Evolutionary conservation across 2,888 invertebrate genomes (phyloP).

Genomic region (Drosophila pegasa): DNA sequence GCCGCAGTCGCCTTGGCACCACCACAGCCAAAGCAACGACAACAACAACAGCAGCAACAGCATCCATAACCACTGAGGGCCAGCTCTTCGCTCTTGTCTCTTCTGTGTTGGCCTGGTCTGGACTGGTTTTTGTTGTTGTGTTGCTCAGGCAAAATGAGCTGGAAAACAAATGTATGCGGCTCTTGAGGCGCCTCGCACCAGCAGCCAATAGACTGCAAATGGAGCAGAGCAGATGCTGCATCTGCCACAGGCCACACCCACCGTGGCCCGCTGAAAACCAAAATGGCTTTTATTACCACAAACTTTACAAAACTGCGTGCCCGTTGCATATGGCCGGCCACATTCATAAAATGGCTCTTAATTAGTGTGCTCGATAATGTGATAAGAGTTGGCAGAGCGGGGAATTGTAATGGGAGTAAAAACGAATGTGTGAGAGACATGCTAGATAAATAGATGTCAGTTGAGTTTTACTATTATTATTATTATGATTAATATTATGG

Average conservation of each 20-base stretch:
- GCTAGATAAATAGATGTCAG: background rate
- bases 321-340: slow-evolving; percentile 65
- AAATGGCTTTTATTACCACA: slow-evolving; percentile 79
- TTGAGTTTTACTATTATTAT: background rate
- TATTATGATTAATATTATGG: background rate
- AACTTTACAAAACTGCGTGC: slow-evolving; percentile 41
- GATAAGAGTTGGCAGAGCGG: background rate
- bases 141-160: slow-evolving; percentile 52
- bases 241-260: slow-evolving; percentile 74
- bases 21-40: slow-evolving; percentile 33
- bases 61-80: slow-evolving; percentile 37
- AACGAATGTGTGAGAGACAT: background rate
- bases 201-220: slow-evolving; percentile 79
- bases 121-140: slow-evolving; percentile 69
- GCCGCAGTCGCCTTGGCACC: slow-evolving; percentile 57
- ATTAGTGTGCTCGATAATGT: slow-evolving; percentile 18
- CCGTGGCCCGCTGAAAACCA: slow-evolving; percentile 59
- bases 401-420: background rate
- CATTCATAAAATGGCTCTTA: slow-evolving; percentile 15
- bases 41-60: slow-evolving; percentile 46
- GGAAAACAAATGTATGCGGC: slow-evolving; percentile 75
- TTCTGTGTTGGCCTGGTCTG: slow-evolving; percentile 23
- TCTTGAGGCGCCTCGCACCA: slow-evolving; percentile 74
- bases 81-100: slow-evolving; percentile 50
- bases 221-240: slow-evolving; percentile 79